Base-by-base conservation (phyloP, 2,113 vertebrate species). In the Lepisosteus osseus region DNA sequence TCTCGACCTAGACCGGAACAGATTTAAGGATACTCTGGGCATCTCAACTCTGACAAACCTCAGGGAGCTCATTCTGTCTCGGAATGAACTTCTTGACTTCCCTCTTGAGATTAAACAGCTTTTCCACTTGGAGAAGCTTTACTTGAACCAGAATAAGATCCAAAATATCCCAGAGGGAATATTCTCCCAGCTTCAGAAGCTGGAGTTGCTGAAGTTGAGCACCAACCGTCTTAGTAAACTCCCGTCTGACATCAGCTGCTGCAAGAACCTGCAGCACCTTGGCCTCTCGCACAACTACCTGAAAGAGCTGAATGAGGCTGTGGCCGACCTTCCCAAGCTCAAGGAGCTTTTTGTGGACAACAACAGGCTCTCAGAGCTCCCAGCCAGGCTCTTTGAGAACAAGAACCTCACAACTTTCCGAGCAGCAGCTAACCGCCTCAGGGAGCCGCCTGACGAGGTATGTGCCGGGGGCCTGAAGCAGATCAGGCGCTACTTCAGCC, bases 141-240 rank as follows among this genome's bases (percentile, higher is more conserved):
- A 87, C 44, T 74, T 88, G 73, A 90, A 88, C 61, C 86, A 88
- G 79, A 89, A 90, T 72, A 85, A 85, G 74, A 82, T 87, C 65
- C 14, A 72, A 1, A 59, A 59, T 12, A 80, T 87, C 61, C 80
- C 79, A 0, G 81, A 77, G 13, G 72, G 76, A 0, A 7, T 85
- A 62, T 85, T 88, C 68, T 73, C 71, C 59, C 67, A 47, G 5
- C 80, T 88, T 3, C 73, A 15, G 43, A 79, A 74, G 54, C 84
- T 87, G 2, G 83, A 78, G 42, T 78, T 81, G 56, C 72, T 89
- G 47, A 17, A 70, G n/a, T 66, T 89, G 59, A 88, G 83, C 69
- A 88, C 79, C 74, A 86, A 81, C 75, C 74, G 13, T 7, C 79
- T 87, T 0, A 0, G 42, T 69, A 72, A 74, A 29, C 74, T 90